Evolutionary conservation across 2,797 vertebrate genomes (phyloP), one percentile per base, ranked within the genome.

Genomic region (Falco naumanni): DNA sequence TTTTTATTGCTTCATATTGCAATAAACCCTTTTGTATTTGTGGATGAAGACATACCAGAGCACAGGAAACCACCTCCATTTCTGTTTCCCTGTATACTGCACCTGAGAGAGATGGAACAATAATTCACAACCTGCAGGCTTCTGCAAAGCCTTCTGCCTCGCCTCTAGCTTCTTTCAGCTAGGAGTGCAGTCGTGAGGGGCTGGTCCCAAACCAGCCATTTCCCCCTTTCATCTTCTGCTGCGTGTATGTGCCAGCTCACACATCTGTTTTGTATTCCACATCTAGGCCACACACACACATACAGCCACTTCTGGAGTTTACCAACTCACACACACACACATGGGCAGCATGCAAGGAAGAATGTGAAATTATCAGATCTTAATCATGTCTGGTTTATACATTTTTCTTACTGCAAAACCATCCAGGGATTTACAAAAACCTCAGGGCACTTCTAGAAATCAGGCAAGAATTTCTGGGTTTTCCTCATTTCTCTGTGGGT

Each of bases 261-360:
- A 34, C 13, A 12, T 13, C 31, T 37, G 12, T 63, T 50, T 72
- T 59, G 31, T 29, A 48, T 31, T 74, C 90, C 48, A 87, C 12
- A 90, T 60, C 10, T 78, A 50, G 25, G 13, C 14, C 17, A 2
- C 15, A 31, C 47, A 28, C 31, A 37, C 22, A 24, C 14, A 57
- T 17, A 21, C 2, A 64, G 15, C 4, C 45, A 33, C 6, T 80
- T 87, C 37, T 64, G 71, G 3, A 64, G 21, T 68, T 77, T 64
- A 20, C 9, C 14, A 9, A 31, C 16, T 75, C 45, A 4, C 29
- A 13, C 6, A 56, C 14, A 28, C 10, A 6, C 5, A 34, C 29
- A 37, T 37, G 37, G 33, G 26, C 5, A 77, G 5, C 0, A 0
- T 5, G 6, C 16, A 59, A 84, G 17, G 31, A 56, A 82, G 33